Base-by-base conservation (phyloP, 2,113 vertebrate species). In the Marmota monax region DNA sequence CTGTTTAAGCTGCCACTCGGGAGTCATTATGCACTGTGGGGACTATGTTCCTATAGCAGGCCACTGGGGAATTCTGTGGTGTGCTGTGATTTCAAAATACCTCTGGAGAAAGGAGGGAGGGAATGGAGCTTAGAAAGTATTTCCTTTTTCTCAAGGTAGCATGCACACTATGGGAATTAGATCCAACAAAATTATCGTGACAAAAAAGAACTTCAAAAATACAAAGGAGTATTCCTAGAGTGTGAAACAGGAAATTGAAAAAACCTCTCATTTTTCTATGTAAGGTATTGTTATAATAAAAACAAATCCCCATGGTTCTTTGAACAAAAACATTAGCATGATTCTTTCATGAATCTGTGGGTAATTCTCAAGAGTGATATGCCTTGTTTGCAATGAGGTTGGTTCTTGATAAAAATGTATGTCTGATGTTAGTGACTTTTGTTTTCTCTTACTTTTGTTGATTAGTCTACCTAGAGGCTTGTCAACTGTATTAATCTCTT, bases 41-140 rank as follows among this genome's bases (percentile, higher is more conserved):
- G 80, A 74, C 51, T 74, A 20, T 74, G 76, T 82, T 95, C 72
- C 84, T 74, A 13, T 53, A 86, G 84, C 84, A 95, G 63, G 16
- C 79, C 97, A 74, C 92, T n/a, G 51, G 92, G 92, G 93, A 90
- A 74, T 90, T 78, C 53, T 73, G 45, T 32, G 37, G 61, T 84
- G 10, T 84, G 22, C 80, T 78, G 4, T 92, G 91, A 96, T 94
- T 97, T 97, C 78, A 95, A 97, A 96, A 88, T 95, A 70, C 37
- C 90, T 94, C 65, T 45, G 42, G 86, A 90, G 87, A 88, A 95
- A 78, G 80, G 10, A 91, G 34, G 4, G n/a, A 92, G 72, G 51
- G 29, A 90, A 83, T 37, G 34, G 27, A 89, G n/a, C 34, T 72
- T 94, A 45, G 10, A 72, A 88, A 84, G 74, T 23, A 23, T 53